These are phyloP conservation scores for Origma solitaria DNA, from an alignment of 2,113 vertebrate species.

Conservation along the genomic window DNA sequence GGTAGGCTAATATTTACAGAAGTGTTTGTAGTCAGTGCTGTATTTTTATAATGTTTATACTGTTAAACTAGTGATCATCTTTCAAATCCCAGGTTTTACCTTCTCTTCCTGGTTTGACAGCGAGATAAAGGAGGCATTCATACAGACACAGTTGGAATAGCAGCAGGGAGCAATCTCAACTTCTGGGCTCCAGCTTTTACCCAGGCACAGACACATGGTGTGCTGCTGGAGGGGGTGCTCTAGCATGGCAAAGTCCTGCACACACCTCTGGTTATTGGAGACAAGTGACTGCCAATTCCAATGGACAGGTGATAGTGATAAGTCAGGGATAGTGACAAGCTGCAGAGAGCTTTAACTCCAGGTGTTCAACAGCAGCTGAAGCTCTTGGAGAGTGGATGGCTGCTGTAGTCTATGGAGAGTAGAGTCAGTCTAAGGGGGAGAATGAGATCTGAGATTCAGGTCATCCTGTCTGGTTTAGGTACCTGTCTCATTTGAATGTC, in stretches of 20 bases:
- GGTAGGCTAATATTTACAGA: neutral
- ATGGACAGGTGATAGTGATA: neutral
- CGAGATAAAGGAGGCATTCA: neutral
- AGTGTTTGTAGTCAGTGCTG: neutral
- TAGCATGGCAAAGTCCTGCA: neutral
- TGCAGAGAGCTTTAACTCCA: neutral
- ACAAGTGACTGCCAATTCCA: neutral
- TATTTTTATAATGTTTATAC: neutral
- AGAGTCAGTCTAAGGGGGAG: neutral
- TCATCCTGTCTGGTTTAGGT: neutral
- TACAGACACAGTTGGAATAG: neutral
- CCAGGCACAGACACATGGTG: neutral
- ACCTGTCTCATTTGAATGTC: neutral
- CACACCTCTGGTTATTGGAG: neutral
- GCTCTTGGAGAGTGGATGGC: neutral
- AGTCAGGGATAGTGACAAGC: neutral
- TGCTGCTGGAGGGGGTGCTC: neutral
- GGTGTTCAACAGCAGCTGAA: neutral
- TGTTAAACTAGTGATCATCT: neutral
- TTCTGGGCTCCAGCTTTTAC: neutral
- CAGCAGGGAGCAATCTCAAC: neutral
- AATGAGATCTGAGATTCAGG: neutral
- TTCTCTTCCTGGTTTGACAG: neutral
- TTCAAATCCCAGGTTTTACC: neutral
- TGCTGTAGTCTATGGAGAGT: neutral